Evolutionary conservation across 2,113 vertebrate species (phyloP), one percentile per base, ranked within the genome.

Genomic region (Rhagologus leucostigma): DNA sequence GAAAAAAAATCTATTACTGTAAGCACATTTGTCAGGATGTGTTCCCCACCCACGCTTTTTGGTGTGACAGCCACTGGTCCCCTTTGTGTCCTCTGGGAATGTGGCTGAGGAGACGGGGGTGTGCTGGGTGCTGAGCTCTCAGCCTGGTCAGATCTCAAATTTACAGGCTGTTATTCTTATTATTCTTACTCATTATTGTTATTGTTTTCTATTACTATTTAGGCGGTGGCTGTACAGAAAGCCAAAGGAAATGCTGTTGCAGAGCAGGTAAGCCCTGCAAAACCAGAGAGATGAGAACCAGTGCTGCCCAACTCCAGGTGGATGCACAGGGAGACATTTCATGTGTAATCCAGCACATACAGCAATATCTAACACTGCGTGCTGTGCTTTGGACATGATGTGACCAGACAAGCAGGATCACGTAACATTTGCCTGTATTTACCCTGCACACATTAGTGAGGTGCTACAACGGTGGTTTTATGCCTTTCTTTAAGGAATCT

Each of bases 1-100:
- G 52, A 11, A 82, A 69, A 76, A 63, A 46, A 41, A 52, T 69
- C 32, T 44, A 84, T 47, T 55, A 84, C 12, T 2, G 59, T 68
- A 71, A 96, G 92, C 73, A 77, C 64, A 76, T 87, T 68, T 90
- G 49, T 84, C 90, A 92, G 76, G 92, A 94, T 65, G 49, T 71
- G 52, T 56, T 88, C 68, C 70, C 37, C 63, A 83, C 30, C 35
- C 2, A 1, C 0, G 12, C 20, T 68, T 60, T 52, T 56, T 1
- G 1, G 59, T 1, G 4, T 1, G 23, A 93, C 83, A 92, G 84
- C 37, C 46, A 7, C 60, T 2, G 2, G 64, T 71, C n/a, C 52
- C 77, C 32, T 78, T n/a, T 27, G 8, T 16, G 23, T 70, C 69
- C 75, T 49, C 70, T 46, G 60, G 63, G 65, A 74, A 64, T 0